These are phyloP conservation scores for Acrobasis consociella DNA, from an alignment of 2,888 invertebrate genomes.

Conservation along the genomic window DNA sequence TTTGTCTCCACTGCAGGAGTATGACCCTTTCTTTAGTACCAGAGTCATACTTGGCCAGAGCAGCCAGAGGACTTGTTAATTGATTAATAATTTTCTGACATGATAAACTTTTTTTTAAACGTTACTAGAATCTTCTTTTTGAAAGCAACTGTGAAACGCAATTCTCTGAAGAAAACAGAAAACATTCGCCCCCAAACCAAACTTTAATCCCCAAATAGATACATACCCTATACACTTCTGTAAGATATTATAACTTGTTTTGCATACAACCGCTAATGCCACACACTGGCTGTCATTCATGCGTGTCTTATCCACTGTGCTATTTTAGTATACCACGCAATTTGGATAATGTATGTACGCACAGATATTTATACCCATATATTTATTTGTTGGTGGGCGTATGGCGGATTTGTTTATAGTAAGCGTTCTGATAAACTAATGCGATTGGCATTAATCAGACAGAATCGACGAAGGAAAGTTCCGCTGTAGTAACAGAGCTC, in stretches of 20 bases:
- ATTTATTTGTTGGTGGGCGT: background rate
- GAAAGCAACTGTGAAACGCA: too few species aligned
- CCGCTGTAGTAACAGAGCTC: background rate
- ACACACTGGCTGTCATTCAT: conserved; percentile 6
- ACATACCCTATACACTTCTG: background rate
- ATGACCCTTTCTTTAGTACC: too few species aligned
- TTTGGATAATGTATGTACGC: background rate
- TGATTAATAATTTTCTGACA: too few species aligned
- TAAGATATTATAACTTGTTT: conserved; percentile 15
- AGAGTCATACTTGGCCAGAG: too few species aligned
- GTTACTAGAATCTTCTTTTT: too few species aligned
- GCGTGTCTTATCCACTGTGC: background rate
- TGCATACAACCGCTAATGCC: conserved; percentile 10
- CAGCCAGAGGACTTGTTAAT: too few species aligned
- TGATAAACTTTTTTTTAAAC: too few species aligned
- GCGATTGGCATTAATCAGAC: conserved; percentile 2
- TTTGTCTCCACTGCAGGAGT: too few species aligned
- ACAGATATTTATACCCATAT: background rate
- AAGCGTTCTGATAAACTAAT: background rate
- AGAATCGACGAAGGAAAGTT: background rate
- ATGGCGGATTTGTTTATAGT: background rate
- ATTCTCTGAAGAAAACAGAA: too few species aligned
- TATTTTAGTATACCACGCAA: conserved; percentile 7
- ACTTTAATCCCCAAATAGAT: too few species aligned
- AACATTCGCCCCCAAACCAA: too few species aligned